A percentile compares a stretch with the other conserved stretches of the same genome.
Conservation (phyloP, 2,113 vertebrate genomes). For the Fulica atra region DNA sequence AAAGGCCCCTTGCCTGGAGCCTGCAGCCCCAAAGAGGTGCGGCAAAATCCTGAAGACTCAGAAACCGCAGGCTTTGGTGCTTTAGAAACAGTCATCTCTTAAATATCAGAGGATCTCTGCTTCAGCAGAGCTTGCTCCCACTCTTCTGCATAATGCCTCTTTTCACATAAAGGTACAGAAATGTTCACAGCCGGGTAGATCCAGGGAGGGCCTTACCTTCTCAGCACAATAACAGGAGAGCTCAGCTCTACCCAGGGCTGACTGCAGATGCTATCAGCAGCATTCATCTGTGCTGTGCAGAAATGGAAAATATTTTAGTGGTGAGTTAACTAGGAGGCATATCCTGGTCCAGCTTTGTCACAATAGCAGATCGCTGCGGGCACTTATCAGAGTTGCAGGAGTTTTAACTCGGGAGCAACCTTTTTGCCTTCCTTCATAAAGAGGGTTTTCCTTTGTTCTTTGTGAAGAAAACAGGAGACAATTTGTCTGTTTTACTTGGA, state of each 20-base stretch:
- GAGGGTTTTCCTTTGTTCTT: conserved; percentile 39
- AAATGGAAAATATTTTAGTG: conserved; percentile 36
- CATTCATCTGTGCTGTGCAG: conserved; percentile 30
- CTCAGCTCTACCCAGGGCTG: not conserved
- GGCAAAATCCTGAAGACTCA: not conserved
- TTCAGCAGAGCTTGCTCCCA: not conserved
- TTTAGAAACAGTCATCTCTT: not conserved
- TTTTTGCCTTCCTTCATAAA: conserved; percentile 29
- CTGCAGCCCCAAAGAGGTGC: not conserved
- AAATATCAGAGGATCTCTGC: not conserved
- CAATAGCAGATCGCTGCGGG: conserved; percentile 27
- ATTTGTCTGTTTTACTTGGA: conserved; percentile 51
- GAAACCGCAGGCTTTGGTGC: not conserved
- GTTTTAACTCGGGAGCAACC: not conserved
- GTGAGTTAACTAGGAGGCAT: conserved; percentile 36
- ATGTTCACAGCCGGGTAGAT: not conserved
- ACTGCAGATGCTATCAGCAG: not conserved
- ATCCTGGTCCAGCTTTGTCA: conserved; percentile 65
- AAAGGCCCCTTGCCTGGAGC: not conserved
- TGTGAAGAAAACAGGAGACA: conserved; percentile 2
- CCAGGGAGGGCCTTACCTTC: conserved; percentile 15
- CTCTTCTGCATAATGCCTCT: not conserved
- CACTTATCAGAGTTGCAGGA: not conserved
- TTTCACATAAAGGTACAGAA: not conserved
- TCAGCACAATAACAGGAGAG: conserved; percentile 19